These are phyloP conservation scores for Amphilophus citrinellus DNA, from an alignment of 2,113 vertebrate species.

Conservation along the genomic window DNA sequence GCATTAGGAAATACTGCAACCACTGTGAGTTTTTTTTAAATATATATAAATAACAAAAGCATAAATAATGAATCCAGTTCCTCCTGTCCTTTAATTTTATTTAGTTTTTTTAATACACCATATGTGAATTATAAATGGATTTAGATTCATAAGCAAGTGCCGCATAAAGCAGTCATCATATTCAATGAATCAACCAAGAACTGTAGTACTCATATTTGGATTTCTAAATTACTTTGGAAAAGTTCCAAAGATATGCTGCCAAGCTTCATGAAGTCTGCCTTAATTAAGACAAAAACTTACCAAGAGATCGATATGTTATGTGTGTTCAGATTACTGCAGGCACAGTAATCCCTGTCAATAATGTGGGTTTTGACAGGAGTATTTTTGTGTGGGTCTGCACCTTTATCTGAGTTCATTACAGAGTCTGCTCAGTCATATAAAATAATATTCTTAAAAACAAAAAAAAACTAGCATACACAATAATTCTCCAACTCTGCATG, in stretches of 20 bases:
- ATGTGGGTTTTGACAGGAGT: neutral
- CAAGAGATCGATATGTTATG: neutral
- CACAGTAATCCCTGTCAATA: neutral
- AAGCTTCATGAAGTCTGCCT: neutral
- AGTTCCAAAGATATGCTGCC: neutral
- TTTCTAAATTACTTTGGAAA: neutral
- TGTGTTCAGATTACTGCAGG: neutral
- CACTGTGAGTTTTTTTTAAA: neutral
- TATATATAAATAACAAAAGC: neutral
- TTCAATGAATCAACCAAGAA: conserved; percentile 44
- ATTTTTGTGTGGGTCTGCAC: neutral
- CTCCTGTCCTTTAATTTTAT: conserved; percentile 1
- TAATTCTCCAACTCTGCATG: conserved; percentile 11
- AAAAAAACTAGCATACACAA: neutral
- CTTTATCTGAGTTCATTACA: neutral
- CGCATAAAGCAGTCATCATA: conserved; percentile 47
- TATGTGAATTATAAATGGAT: conserved; percentile 56
- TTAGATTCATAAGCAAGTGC: conserved; percentile 8
- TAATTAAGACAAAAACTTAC: neutral
- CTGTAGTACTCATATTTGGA: conserved; percentile 10
- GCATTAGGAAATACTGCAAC: neutral
- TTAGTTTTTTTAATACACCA: neutral
- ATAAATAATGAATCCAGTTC: conserved; percentile 28
- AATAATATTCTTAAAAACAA: neutral
- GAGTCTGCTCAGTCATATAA: neutral